These are phyloP conservation scores for Pogonocherus hispidulus DNA, from an alignment of 2,888 invertebrate species.

Conservation along the genomic window DNA sequence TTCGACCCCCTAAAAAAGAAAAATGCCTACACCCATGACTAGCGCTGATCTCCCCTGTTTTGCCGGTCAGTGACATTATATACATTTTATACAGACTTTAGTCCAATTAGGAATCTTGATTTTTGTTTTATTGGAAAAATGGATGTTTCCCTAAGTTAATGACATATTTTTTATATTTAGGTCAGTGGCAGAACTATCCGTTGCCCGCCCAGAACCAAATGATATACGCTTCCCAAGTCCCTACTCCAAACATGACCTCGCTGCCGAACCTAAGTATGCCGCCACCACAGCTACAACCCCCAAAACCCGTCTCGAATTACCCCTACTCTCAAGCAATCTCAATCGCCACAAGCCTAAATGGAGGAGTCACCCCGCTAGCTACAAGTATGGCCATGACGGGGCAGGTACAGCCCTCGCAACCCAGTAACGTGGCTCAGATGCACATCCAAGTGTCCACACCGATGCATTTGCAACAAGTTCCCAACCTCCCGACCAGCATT, in stretches of 20 bases:
- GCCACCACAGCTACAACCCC: constrained; percentile 38
- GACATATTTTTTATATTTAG: constrained; percentile 24
- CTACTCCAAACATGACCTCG: constrained; percentile 18
- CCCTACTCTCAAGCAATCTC: constrained; percentile 12
- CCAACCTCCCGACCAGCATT: neutral
- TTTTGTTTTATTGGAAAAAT: too few species aligned
- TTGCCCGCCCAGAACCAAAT: constrained; percentile 39
- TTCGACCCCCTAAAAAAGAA: too few species aligned
- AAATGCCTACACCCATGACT: too few species aligned
- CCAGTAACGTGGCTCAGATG: constrained; percentile 13
- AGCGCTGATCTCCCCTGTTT: too few species aligned
- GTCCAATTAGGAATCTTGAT: too few species aligned
- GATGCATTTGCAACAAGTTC: constrained; percentile 2
- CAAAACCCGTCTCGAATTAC: constrained; percentile 22
- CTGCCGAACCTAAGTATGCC: constrained; percentile 45
- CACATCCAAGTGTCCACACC: constrained; percentile 5
- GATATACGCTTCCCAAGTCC: constrained; percentile 35
- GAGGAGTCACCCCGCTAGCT: constrained; percentile 13
- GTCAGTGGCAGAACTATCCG: constrained; percentile 55
- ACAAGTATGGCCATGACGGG: constrained; percentile 8
- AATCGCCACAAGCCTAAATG: constrained; percentile 4
- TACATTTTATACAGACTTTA: too few species aligned
- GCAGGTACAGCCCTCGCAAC: constrained; percentile 2
- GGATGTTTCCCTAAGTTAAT: too few species aligned
- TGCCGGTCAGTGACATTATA: too few species aligned